Evolutionary conservation across 2,888 invertebrate species (phyloP).

Genomic region (Doris montereyensis): DNA sequence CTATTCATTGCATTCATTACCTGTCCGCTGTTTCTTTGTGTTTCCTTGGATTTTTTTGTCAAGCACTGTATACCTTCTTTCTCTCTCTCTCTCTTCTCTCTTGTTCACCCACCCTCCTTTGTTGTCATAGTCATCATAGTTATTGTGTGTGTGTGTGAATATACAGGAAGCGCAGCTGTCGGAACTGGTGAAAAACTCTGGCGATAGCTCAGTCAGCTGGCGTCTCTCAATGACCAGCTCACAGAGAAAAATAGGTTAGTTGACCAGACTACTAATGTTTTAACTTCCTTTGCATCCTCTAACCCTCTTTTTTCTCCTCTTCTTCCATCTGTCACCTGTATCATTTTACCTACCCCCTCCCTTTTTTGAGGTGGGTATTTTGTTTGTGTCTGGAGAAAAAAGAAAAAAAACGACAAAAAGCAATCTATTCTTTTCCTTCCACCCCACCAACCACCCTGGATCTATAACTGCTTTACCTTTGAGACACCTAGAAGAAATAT

Average conservation of each 20-base stretch:
- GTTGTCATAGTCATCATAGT: slow-evolving; percentile 4
- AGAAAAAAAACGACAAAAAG: too few species aligned
- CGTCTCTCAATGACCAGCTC: slow-evolving; percentile 68
- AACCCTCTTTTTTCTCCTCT: background rate
- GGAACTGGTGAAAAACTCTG: slow-evolving; percentile 71
- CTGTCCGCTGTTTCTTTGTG: too few species aligned
- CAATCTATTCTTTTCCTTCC: too few species aligned
- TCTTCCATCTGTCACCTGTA: background rate
- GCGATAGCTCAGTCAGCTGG: slow-evolving; percentile 71
- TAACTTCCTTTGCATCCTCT: slow-evolving; percentile 8
- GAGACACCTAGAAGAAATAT: too few species aligned
- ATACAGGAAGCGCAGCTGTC: slow-evolving; percentile 67
- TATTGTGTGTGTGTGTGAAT: slow-evolving; percentile 28
- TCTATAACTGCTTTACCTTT: too few species aligned
- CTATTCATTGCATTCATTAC: too few species aligned
- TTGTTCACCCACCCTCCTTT: too few species aligned
- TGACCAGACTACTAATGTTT: too few species aligned
- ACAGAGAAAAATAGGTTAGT: slow-evolving; percentile 71
- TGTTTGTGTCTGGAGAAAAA: too few species aligned
- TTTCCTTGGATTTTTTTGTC: too few species aligned
- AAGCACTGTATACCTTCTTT: background rate
- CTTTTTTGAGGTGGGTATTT: background rate
- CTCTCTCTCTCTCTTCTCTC: background rate
- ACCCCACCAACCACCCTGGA: too few species aligned
- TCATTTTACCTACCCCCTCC: background rate